phyloP scores from a whole-genome alignment of 23 tunicate species.

The Trididemnum nubilum region DNA sequence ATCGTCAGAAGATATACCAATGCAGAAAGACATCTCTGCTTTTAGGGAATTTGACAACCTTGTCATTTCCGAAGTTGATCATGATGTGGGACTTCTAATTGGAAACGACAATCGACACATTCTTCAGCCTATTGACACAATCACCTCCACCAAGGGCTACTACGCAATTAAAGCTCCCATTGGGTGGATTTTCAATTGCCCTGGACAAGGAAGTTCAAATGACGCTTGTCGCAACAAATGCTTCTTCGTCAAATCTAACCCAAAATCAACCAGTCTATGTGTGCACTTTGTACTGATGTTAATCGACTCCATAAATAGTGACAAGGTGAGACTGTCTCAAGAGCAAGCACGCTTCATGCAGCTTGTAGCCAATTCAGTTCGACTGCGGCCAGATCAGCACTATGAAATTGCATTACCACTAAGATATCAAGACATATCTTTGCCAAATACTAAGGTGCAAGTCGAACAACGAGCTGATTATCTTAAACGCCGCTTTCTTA shows the following conservation, averaged over 20 bases:
- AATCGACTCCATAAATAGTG: neutral
- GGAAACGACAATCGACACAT: constrained; percentile 28
- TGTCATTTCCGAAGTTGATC: neutral
- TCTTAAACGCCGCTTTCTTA: constrained; percentile 20
- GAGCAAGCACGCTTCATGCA: constrained; percentile 34
- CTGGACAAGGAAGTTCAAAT: constrained; percentile 3
- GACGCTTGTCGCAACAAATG: constrained; percentile 1
- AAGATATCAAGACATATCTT: neutral
- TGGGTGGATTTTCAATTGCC: constrained; percentile 45
- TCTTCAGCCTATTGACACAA: constrained; percentile 27
- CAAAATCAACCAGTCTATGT: constrained; percentile 21
- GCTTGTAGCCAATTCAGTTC: constrained; percentile 24
- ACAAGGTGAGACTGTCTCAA: neutral
- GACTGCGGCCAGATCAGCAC: constrained; percentile 16
- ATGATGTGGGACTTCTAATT: constrained; percentile 30
- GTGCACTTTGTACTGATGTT: constrained; percentile 1
- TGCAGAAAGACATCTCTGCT: constrained; percentile 21
- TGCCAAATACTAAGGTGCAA: constrained; percentile 28
- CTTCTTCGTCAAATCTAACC: constrained; percentile 23
- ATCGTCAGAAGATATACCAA: constrained; percentile 14
- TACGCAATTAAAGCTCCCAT: constrained; percentile 46
- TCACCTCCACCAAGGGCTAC: constrained; percentile 16
- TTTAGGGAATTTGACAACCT: constrained; percentile 31
- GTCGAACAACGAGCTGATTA: constrained; percentile 42
- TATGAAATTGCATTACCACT: constrained; percentile 52